Base-by-base conservation (phyloP, 2,797 vertebrate species). In the Corythornis leucogaster region DNA sequence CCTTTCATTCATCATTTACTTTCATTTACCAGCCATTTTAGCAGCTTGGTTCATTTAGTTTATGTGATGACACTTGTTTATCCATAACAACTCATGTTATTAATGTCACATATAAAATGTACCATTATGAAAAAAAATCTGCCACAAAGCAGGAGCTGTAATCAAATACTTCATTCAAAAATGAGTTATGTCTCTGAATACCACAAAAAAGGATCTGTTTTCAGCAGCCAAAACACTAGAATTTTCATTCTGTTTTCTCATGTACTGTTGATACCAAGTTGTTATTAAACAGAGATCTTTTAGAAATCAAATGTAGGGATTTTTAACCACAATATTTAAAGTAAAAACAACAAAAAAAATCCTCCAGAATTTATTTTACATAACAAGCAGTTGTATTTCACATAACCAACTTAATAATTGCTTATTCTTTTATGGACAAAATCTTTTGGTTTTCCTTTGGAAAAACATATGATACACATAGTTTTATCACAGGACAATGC, bases 131-230 rank as follows among this genome's bases (percentile, higher is more conserved):
- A 92, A 82, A 95, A 85, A 76, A 77, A 19, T 12, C 20, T 88
- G 40, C 20, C 67, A 53, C 87, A 93, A 87, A 22, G 8, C 61
- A 89, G 48, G 30, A 87, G 31, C 31, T 75, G 25, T 50, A 76
- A 76, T 82, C 45, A 93, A 63, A 92, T 69, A 51, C 4, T 75
- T 92, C 66, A 81, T 74, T 66, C 25, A 90, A 91, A 94, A 79
- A 40, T 70, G 19, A 92, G 19, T 86, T 92, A 94, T 81, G 33
- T 69, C 84, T 83, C 67, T 91, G 71, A 96, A 95, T n/a, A 30
- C 26, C 11, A 35, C 53, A 85, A 54, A 85, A 75, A 51, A 51
- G 30, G 5, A 77, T 82, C 14, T 12, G 61, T 91, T 95, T 95
- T 48, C 57, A 81, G 33, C 33, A 90, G 48, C 58, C 53, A 82